phyloP scores from a whole-genome alignment of 2,797 vertebrate genomes.

The Pseudochaenichthys georgianus region DNA sequence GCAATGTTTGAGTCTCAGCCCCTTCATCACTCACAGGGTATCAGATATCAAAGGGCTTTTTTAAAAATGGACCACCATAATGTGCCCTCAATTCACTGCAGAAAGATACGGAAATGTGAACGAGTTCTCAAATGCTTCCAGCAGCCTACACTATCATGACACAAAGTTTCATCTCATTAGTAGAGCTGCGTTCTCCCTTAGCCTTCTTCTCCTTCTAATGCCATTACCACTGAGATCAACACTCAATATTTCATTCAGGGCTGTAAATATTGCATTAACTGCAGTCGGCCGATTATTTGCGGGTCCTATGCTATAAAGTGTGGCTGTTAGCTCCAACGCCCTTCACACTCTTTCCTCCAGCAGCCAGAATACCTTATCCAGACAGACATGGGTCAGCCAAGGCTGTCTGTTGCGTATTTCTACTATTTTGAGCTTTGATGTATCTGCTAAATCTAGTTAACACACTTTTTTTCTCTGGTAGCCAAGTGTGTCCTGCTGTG shows the following conservation, averaged over 20 bases:
- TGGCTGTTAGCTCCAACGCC: constrained; percentile 43
- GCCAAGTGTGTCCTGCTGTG: constrained; percentile 25
- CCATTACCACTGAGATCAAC: constrained; percentile 64
- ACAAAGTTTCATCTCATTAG: constrained; percentile 63
- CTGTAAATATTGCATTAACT: constrained; percentile 83
- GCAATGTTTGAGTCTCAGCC: constrained; percentile 25
- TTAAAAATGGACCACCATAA: constrained; percentile 20
- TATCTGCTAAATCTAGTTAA: constrained; percentile 46
- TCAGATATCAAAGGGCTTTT: constrained; percentile 30
- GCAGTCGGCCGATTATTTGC: constrained; percentile 59
- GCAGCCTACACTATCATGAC: constrained; percentile 25
- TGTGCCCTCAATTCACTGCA: neutral
- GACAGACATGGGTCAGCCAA: constrained; percentile 57
- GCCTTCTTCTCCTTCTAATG: constrained; percentile 65
- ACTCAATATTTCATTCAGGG: constrained; percentile 81
- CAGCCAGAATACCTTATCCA: constrained; percentile 53
- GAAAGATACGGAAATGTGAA: neutral
- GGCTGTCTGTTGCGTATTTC: constrained; percentile 45
- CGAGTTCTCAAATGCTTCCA: constrained; percentile 11
- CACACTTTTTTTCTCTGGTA: constrained; percentile 39
- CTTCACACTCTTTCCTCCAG: constrained; percentile 40
- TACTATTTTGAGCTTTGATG: constrained; percentile 54
- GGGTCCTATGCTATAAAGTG: constrained; percentile 50
- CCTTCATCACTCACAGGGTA: constrained; percentile 14
- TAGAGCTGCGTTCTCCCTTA: constrained; percentile 35